These are phyloP conservation scores for Cheilosia scutellata DNA, from an alignment of 2,888 invertebrate species.

Conservation along the genomic window DNA sequence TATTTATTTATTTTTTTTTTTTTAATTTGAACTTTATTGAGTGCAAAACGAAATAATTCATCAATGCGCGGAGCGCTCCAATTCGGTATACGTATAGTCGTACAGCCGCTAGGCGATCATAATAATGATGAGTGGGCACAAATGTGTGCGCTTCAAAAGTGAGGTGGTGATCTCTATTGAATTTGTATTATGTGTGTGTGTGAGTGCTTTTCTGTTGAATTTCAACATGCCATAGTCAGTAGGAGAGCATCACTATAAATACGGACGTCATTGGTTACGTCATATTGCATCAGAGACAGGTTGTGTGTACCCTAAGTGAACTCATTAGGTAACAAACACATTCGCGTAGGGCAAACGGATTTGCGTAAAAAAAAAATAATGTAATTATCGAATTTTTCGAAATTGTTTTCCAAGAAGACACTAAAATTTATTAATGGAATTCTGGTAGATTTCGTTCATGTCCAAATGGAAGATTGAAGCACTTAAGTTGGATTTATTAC, in stretches of 20 bases:
- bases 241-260: not conserved
- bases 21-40: slow-evolving; percentile 55
- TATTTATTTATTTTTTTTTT: slow-evolving; percentile 16
- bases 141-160: not conserved
- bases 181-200: too few relatives aligned
- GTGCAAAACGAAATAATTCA: slow-evolving; percentile 65
- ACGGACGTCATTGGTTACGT: slow-evolving; percentile 7
- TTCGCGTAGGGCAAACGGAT: not conserved
- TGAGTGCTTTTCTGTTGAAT: not conserved
- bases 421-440: not conserved
- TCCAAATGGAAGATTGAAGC: not conserved
- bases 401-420: not conserved
- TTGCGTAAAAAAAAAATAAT: not conserved
- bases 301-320: not conserved
- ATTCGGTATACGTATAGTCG: not conserved
- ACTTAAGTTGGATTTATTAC: not conserved
- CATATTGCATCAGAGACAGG: not conserved
- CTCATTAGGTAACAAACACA: not conserved
- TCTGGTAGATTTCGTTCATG: not conserved
- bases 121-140: slow-evolving; percentile 9
- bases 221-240: not conserved
- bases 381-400: not conserved
- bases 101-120: not conserved
- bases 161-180: not conserved
- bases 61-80: slow-evolving; percentile 14